Conservation (phyloP, 1,140 invertebrate genomes). For the Scaptomyza graminum region DNA sequence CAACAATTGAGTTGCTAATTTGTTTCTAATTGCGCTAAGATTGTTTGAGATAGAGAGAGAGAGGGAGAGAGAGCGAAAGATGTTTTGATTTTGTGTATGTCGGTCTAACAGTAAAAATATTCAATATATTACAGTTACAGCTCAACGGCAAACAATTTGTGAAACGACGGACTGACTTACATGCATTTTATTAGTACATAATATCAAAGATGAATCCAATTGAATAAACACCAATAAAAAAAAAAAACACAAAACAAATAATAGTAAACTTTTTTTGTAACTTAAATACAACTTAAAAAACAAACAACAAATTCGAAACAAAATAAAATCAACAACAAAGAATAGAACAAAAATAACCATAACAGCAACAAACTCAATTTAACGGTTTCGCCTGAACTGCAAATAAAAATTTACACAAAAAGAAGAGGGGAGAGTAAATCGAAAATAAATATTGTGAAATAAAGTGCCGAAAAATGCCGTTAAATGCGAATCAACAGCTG, state of each 20-base stretch:
- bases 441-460: constrained; percentile 40
- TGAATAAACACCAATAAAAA: constrained; percentile 47
- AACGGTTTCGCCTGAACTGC: constrained; percentile 45
- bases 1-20: constrained; percentile 36
- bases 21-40: constrained; percentile 34
- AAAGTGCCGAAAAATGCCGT: constrained; percentile 50
- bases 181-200: constrained; percentile 82
- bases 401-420: constrained; percentile 7
- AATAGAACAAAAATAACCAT: constrained; percentile 2
- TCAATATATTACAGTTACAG: constrained; percentile 30
- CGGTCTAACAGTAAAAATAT: neutral
- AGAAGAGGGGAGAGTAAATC: constrained; percentile 13
- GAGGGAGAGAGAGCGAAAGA: too few species aligned
- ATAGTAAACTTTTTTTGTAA: constrained; percentile 39
- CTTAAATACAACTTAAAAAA: constrained; percentile 40
- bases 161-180: constrained; percentile 81
- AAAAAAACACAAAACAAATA: constrained; percentile 16
- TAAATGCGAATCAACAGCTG: constrained; percentile 53
- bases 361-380: constrained; percentile 28
- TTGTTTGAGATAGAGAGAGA: neutral
- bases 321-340: constrained; percentile 1
- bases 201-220: constrained; percentile 68
- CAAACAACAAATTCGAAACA: neutral
- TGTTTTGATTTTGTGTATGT: neutral
- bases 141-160: constrained; percentile 70